These are phyloP conservation scores for Himalopsyche kuldschensis DNA, from an alignment of 2,888 invertebrate genomes.

Conservation along the genomic window DNA sequence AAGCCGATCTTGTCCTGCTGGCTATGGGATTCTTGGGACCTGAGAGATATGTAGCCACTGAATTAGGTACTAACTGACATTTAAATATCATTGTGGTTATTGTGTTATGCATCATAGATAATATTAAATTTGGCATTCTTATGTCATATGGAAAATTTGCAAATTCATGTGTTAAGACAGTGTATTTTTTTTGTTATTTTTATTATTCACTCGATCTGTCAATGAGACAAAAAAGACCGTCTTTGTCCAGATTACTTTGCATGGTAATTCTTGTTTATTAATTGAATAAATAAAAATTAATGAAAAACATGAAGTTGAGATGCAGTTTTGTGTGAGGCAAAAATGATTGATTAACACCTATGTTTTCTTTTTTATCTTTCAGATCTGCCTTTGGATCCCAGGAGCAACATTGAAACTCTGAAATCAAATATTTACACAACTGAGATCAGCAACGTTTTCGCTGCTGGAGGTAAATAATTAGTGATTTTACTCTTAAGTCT, in stretches of 20 bases:
- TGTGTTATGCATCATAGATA: neutral
- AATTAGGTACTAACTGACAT: slow-evolving; percentile 55
- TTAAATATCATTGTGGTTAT: neutral
- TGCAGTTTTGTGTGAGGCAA: neutral
- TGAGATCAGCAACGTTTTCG: slow-evolving; percentile 82
- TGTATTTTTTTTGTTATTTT: no score
- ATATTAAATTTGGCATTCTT: no score
- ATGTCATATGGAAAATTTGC: no score
- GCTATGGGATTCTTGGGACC: slow-evolving; percentile 99
- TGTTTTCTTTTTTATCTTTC: slow-evolving; percentile 27
- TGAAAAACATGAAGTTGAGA: neutral
- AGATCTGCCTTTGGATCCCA: slow-evolving; percentile 81
- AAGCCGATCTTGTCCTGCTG: slow-evolving; percentile 88
- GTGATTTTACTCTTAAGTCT: neutral
- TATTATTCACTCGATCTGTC: no score
- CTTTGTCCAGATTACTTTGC: no score
- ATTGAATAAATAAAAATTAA: no score
- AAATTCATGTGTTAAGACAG: no score
- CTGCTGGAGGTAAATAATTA: slow-evolving; percentile 81
- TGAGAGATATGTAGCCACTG: slow-evolving; percentile 83
- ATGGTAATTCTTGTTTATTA: no score
- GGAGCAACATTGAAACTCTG: slow-evolving; percentile 88
- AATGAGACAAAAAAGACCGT: no score
- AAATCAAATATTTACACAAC: slow-evolving; percentile 75
- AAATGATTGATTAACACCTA: neutral